A percentile compares a stretch with the other conserved stretches of the same genome.
Evolutionary conservation across 2,113 vertebrate genomes (phyloP).

Genomic region (Ahaetulla prasina): DNA sequence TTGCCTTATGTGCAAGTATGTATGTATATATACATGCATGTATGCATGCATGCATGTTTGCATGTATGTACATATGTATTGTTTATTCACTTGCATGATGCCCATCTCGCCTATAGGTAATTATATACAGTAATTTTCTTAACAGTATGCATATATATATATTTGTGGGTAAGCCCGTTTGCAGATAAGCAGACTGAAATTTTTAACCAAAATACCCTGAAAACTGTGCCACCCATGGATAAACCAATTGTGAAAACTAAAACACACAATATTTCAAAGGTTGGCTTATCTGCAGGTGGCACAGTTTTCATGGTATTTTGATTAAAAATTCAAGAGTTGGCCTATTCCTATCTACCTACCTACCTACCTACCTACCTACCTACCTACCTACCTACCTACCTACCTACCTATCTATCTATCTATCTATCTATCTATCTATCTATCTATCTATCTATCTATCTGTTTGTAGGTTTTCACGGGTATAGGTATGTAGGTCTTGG

Average conservation of each 20-base stretch:
- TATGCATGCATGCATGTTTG: not conserved
- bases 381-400: too few relatives aligned
- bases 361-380: too few relatives aligned
- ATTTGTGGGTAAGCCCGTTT: not conserved
- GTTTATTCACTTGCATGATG: not conserved
- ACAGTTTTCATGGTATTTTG: not conserved
- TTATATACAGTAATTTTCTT: not conserved
- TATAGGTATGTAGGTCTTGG: too few relatives aligned
- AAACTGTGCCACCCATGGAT: not conserved
- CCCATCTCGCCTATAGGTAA: not conserved
- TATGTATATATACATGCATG: not conserved
- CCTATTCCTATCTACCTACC: too few relatives aligned
- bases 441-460: too few relatives aligned
- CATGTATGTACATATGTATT: not conserved
- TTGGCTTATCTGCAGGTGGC: not conserved
- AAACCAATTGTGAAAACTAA: not conserved
- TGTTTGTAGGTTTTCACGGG: too few relatives aligned
- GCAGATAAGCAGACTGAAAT: not conserved
- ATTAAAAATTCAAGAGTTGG: not conserved
- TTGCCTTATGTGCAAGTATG: not conserved
- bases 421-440: too few relatives aligned
- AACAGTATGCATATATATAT: not conserved
- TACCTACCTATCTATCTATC: too few relatives aligned
- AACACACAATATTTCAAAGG: not conserved
- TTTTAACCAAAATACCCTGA: not conserved